Base-by-base conservation (phyloP, 1,140 invertebrate species). In the Trinorchestia longiramus region DNA sequence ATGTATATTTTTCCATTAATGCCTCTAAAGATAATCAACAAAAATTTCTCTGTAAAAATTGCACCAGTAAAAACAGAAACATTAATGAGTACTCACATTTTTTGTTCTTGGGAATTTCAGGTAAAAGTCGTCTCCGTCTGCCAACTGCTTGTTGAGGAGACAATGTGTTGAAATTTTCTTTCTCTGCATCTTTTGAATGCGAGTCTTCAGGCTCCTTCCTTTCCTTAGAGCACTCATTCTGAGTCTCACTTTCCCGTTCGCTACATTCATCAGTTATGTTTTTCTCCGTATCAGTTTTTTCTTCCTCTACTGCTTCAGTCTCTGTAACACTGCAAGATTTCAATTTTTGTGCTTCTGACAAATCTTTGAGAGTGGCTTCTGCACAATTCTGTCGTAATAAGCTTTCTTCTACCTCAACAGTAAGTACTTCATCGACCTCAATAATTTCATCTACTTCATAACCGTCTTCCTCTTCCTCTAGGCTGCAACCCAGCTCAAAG, bases 71-170 rank as follows among this genome's bases (percentile, higher is more conserved):
- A 23, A 77, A 77, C 11, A 77, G 1, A 77, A 11, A 28, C 42
- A 90, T 41, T 87, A 95, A 44, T 95, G 43, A 45, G 23, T 87
- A 96, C 95, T 96, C 53, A 96, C 95, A 96, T 96, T 96, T 96
- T 44, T 96, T 96, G 87, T 96, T 96, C 88, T 96, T 96, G 53
- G 95, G 95, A 91, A 96, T 96, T 47, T 96, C 95, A 0, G 95
- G 95, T 57, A 96, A n/a, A n/a, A 45, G 77, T 96, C 95, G 40
- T 96, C 95, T 96, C 87, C 47, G 88, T 90, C 87, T 90, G 62
- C n/a, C 87, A 6, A 40, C 43, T 11, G 92, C 43, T 47, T 40
- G 87, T 44, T 96, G 95, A 41, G 95, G 87, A 0, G 95, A 95
- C 41, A 42, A 43, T 0, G 95, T 57, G 47, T 53, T 41, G 8